phyloP scores from a whole-genome alignment of 2,888 invertebrate genomes.

The Rotaria magnacalcarata region DNA sequence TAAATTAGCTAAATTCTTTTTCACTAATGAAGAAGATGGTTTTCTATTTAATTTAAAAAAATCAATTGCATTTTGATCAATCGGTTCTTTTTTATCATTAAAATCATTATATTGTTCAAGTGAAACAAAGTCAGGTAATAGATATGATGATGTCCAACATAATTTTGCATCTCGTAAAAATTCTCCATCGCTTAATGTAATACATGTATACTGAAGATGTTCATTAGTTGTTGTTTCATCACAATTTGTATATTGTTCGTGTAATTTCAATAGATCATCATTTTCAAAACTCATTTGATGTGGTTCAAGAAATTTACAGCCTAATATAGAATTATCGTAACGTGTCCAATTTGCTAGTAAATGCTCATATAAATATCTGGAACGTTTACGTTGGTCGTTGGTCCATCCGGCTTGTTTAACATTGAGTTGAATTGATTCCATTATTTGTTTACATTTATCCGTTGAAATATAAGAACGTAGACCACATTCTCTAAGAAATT shows the following conservation, averaged over 20 bases:
- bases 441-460: constrained; percentile 42
- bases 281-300: neutral
- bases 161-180: constrained; percentile 35
- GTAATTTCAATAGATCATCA: constrained; percentile 35
- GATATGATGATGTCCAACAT: constrained; percentile 43
- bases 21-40: constrained; percentile 39
- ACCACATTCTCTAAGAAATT: constrained; percentile 45
- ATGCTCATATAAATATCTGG: constrained; percentile 43
- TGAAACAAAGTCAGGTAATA: constrained; percentile 41
- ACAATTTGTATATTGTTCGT: constrained; percentile 18
- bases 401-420: constrained; percentile 43
- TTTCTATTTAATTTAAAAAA: constrained; percentile 45
- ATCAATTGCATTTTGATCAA: constrained; percentile 42
- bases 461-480: constrained; percentile 41
- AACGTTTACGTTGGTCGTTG: constrained; percentile 33
- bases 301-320: constrained; percentile 37
- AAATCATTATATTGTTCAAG: constrained; percentile 18
- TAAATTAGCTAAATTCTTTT: constrained; percentile 5
- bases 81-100: neutral
- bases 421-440: constrained; percentile 39
- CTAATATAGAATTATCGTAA: constrained; percentile 40
- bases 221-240: neutral
- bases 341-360: constrained; percentile 41
- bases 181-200: constrained; percentile 42
- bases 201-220: constrained; percentile 31